Percentiles rank a stretch among this genome's conserved stretches.
Evolutionary conservation across 2,888 invertebrate species (phyloP).

Genomic region (Clitarchus hookeri): DNA sequence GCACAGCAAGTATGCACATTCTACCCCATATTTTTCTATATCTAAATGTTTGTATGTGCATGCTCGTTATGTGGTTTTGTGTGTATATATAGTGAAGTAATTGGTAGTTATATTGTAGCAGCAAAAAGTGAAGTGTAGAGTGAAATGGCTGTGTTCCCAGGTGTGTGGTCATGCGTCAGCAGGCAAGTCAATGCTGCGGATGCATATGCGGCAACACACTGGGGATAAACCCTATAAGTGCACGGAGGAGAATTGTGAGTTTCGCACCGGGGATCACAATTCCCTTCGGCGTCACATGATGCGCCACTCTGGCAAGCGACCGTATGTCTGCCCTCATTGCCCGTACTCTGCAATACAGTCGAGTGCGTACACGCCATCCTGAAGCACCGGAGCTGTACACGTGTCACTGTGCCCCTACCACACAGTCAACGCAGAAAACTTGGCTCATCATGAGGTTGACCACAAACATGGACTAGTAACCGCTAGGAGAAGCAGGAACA

Average conservation of each 20-base stretch:
- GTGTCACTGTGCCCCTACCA: slow-evolving; percentile 62
- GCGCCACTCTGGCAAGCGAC: slow-evolving; percentile 61
- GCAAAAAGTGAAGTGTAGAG: too few relatives aligned
- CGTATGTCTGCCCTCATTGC: slow-evolving; percentile 70
- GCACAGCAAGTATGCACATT: too few relatives aligned
- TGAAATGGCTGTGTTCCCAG: slow-evolving; percentile 19
- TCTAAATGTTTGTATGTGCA: too few relatives aligned
- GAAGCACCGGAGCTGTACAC: slow-evolving; percentile 57
- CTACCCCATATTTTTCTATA: too few relatives aligned
- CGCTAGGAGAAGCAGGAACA: background rate
- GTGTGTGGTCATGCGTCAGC: slow-evolving; percentile 74
- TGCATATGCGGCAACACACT: slow-evolving; percentile 76
- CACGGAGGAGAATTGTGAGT: slow-evolving; percentile 63
- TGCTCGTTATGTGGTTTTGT: too few relatives aligned
- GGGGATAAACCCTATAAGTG: slow-evolving; percentile 79
- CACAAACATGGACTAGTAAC: slow-evolving; percentile 59
- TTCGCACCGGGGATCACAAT: slow-evolving; percentile 75
- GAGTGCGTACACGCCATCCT: slow-evolving; percentile 63
- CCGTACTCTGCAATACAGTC: slow-evolving; percentile 72
- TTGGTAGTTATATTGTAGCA: too few relatives aligned
- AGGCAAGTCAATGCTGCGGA: slow-evolving; percentile 69
- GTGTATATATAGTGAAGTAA: too few relatives aligned
- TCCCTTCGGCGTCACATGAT: slow-evolving; percentile 69
- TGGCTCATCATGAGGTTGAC: slow-evolving; percentile 59
- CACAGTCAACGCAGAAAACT: slow-evolving; percentile 62